Base-by-base conservation (phyloP, 2,113 vertebrate species). In the Phaethon lepturus region DNA sequence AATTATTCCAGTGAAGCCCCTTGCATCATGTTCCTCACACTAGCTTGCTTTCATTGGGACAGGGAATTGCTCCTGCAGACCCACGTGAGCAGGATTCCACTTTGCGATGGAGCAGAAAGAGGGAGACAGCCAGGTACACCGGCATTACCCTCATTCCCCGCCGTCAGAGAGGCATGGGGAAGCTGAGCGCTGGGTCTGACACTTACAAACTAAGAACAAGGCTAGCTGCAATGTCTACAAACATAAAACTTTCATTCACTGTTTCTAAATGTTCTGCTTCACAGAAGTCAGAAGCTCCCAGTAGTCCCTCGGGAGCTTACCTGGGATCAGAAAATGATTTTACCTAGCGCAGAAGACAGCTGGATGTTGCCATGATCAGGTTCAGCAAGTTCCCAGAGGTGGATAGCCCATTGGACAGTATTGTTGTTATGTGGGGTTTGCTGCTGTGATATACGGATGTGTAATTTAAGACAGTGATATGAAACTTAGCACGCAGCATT, bases 241-340 rank as follows among this genome's bases (percentile, higher is more conserved):
- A 58, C 52, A 67, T 8, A 81, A 75, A 52, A 75, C 69, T 78
- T 87, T 62, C 53, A 72, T 86, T 75, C 69, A 67, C 72, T 45
- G 58, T 64, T 96, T 93, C 69, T 79, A 72, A 79, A 85, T 50
- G 62, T 85, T 96, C 86, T 95, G 91, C 88, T 92, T 96, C 86
- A 68, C 38, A 50, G 83, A 93, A 91, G 80, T 68, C 44, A 28
- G 58, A 78, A 72, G 60, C 60, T 89, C 53, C 18, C 52, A 68
- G 56, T 68, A n/a, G 56, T 87, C 86, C 64, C 76, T 87, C 29
- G 79, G 73, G 87, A 90, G 29, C 56, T 62, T 86, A 91, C 69
- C 77, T 94, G 53, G 44, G 35, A 83, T 85, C 42, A 88, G 82
- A 68, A 95, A 76, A 93, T 86, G 55, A 86, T 93, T 93, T 92